phyloP scores from a whole-genome alignment of 1,140 invertebrate genomes.

The Antheraea mylitta region DNA sequence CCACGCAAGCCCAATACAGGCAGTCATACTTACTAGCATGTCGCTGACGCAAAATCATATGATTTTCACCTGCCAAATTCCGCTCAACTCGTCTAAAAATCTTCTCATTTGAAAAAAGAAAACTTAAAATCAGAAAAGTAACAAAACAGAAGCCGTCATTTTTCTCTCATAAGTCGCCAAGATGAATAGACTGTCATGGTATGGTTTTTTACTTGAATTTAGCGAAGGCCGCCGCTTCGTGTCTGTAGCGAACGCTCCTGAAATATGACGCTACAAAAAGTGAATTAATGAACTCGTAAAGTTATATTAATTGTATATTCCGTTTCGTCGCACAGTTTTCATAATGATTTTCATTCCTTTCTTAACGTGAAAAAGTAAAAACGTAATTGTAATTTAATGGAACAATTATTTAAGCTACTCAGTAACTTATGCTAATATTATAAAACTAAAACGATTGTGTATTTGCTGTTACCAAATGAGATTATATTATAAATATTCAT shows the following conservation, averaged over 20 bases:
- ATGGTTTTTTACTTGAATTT: conserved; percentile 24
- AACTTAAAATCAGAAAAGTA: not conserved
- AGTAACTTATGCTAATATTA: too few relatives aligned
- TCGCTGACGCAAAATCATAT: too few relatives aligned
- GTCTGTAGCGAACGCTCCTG: conserved; percentile 41
- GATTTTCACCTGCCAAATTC: too few relatives aligned
- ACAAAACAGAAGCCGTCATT: conserved; percentile 4
- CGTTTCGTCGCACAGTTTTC: conserved; percentile 7
- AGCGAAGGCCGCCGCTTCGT: conserved; percentile 20
- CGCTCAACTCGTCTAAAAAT: too few relatives aligned
- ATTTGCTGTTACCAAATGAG: too few relatives aligned
- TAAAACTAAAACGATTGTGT: too few relatives aligned
- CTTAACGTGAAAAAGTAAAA: not conserved
- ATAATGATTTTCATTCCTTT: not conserved
- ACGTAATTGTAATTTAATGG: not conserved
- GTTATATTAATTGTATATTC: conserved; percentile 49
- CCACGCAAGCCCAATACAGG: too few relatives aligned
- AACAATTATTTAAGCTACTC: too few relatives aligned
- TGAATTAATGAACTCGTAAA: conserved; percentile 44
- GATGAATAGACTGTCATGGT: conserved; percentile 39
- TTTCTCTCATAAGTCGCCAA: conserved; percentile 28
- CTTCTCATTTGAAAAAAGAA: too few relatives aligned
- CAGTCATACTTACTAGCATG: too few relatives aligned
- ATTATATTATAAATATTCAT: too few relatives aligned
- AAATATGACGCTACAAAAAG: conserved; percentile 53